Conservation (phyloP, 2,888 invertebrate species). For the Synergus umbraculus region DNA sequence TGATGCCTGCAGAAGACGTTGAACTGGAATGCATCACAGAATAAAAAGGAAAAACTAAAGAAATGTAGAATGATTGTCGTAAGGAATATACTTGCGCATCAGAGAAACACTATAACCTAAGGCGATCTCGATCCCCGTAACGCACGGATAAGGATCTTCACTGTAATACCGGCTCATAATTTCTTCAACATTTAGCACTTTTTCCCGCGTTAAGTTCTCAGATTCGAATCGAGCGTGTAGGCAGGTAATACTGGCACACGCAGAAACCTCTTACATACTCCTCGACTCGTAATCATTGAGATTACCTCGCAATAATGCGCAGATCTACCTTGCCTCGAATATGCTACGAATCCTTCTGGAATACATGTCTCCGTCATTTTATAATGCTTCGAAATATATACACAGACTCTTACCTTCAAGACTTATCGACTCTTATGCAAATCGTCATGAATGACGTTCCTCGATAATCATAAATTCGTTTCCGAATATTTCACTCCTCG, state of each 20-base stretch:
- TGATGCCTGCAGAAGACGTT: neutral
- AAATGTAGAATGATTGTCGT: slow-evolving; percentile 22
- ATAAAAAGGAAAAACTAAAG: neutral
- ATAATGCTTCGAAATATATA: neutral
- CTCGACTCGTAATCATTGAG: slow-evolving; percentile 62
- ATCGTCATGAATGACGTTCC: neutral
- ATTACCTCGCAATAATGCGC: slow-evolving; percentile 57
- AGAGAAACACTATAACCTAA: slow-evolving; percentile 15
- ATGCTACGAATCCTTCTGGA: neutral
- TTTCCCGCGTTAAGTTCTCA: slow-evolving; percentile 53
- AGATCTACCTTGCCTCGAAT: neutral
- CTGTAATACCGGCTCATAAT: slow-evolving; percentile 60
- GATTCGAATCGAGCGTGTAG: slow-evolving; percentile 50
- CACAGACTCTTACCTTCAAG: neutral
- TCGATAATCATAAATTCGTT: no score
- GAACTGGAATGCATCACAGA: slow-evolving; percentile 12
- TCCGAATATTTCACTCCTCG: no score
- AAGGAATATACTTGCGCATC: slow-evolving; percentile 3
- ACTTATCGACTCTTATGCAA: neutral
- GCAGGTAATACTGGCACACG: slow-evolving; percentile 55
- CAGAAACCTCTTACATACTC: slow-evolving; percentile 58
- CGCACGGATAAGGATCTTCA: slow-evolving; percentile 57
- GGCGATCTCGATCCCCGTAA: slow-evolving; percentile 47
- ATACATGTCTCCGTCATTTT: slow-evolving; percentile 6
- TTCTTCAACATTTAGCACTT: slow-evolving; percentile 63